Evolutionary conservation across 2,797 vertebrate species (phyloP).

Genomic region (Dipus sagitta): DNA sequence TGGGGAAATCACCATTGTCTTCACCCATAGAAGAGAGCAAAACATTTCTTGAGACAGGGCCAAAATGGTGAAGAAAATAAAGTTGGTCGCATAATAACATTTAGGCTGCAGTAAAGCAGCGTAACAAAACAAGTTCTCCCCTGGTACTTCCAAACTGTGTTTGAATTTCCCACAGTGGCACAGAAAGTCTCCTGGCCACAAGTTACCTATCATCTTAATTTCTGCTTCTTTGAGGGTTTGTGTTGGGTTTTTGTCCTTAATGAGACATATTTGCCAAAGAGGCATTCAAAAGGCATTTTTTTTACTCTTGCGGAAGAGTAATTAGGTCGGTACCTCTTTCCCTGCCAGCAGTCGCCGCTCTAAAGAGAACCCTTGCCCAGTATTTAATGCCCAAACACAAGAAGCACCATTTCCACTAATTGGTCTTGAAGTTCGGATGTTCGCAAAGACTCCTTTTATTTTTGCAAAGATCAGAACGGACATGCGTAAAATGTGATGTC

Average conservation of each 20-base stretch:
- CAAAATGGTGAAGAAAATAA: constrained; percentile 75
- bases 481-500: constrained; percentile 85
- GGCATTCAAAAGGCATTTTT: constrained; percentile 89
- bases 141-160: constrained; percentile 75
- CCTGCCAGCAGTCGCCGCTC: constrained; percentile 87
- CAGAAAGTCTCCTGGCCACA: constrained; percentile 86
- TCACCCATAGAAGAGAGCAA: constrained; percentile 67
- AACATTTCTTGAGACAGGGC: constrained; percentile 72
- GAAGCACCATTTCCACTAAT: constrained; percentile 89
- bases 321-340: constrained; percentile 91
- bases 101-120: constrained; percentile 74
- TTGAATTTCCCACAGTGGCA: constrained; percentile 87
- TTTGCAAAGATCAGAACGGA: constrained; percentile 84
- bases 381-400: constrained; percentile 89
- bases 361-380: constrained; percentile 87
- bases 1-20: constrained; percentile 45
- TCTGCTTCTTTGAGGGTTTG: constrained; percentile 88
- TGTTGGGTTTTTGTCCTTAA: constrained; percentile 88
- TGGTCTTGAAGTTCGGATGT: constrained; percentile 89
- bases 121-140: constrained; percentile 78
- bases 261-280: constrained; percentile 91
- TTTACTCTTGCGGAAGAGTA: constrained; percentile 89
- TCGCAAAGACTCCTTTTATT: constrained; percentile 89
- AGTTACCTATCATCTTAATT: constrained; percentile 89
- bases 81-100: constrained; percentile 72